A percentile compares a stretch with the other conserved stretches of the same genome.
Evolutionary conservation across 1,140 invertebrate species (phyloP).

Genomic region (Potamilus streckersoni): DNA sequence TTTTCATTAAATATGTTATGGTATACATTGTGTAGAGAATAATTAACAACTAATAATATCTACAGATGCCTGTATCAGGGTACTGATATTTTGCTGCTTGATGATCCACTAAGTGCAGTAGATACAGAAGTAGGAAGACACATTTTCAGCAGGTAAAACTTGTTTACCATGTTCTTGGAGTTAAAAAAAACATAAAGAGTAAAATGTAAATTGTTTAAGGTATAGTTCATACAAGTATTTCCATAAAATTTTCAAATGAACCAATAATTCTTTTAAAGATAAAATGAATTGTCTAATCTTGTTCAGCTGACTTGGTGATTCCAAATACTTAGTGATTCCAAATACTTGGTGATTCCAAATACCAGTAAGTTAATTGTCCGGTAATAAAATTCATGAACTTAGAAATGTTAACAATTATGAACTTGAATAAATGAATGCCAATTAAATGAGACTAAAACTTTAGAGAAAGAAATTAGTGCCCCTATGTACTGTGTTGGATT

Average conservation of each 20-base stretch:
- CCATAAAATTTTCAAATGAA: background rate
- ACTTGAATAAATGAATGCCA: too few relatives aligned
- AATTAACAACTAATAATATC: background rate
- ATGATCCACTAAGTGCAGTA: conserved; percentile 84
- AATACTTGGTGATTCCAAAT: too few relatives aligned
- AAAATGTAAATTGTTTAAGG: background rate
- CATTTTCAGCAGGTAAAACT: conserved; percentile 72
- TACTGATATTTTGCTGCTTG: conserved; percentile 81
- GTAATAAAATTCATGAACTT: too few relatives aligned
- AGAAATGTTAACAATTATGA: too few relatives aligned
- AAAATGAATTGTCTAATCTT: background rate
- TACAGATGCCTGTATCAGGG: conserved; percentile 79
- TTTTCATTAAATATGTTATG: too few relatives aligned
- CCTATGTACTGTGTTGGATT: too few relatives aligned
- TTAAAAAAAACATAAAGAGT: background rate
- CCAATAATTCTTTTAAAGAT: background rate
- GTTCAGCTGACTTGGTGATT: too few relatives aligned
- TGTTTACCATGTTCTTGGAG: background rate
- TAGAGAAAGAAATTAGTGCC: too few relatives aligned
- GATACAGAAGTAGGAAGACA: conserved; percentile 83
- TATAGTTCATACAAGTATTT: background rate
- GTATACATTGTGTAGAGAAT: too few relatives aligned
- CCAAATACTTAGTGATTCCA: too few relatives aligned
- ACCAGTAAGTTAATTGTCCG: too few relatives aligned
- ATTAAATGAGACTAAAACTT: too few relatives aligned